Evolutionary conservation across 2,888 invertebrate species (phyloP).

Genomic region (Hemicrepidius hirtus): DNA sequence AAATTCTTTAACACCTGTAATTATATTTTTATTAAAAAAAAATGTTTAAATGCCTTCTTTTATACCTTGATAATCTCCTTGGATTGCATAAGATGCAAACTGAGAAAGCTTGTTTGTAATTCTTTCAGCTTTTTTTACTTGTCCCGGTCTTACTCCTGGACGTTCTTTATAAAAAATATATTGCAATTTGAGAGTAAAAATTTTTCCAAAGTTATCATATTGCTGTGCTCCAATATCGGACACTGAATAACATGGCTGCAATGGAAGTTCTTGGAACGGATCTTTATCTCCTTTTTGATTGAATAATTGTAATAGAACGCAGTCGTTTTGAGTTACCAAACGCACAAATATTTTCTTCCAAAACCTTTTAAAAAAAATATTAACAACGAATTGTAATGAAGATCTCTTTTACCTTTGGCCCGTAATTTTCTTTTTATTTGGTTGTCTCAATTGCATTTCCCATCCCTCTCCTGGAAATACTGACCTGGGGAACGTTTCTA

Average conservation of each 20-base stretch:
- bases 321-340: constrained; percentile 85
- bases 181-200: constrained; percentile 97
- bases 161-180: constrained; percentile 99
- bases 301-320: constrained; percentile 89
- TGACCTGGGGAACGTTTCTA: constrained; percentile 92
- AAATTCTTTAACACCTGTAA: constrained; percentile 87
- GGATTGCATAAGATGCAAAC: constrained; percentile 95
- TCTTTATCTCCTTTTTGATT: constrained; percentile 90
- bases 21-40: neutral
- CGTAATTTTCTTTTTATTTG: constrained; percentile 97
- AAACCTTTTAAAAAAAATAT: constrained; percentile 76
- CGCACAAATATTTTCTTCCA: constrained; percentile 98
- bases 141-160: constrained; percentile 96
- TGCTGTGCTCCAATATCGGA: constrained; percentile 97
- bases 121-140: constrained; percentile 94
- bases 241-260: constrained; percentile 96
- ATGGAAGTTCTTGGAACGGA: constrained; percentile 95
- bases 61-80: constrained; percentile 91
- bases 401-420: constrained; percentile 80
- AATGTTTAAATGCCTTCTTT: no score
- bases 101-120: constrained; percentile 93
- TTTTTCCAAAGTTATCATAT: constrained; percentile 99
- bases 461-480: constrained; percentile 89
- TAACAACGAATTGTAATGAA: constrained; percentile 4
- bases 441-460: constrained; percentile 97